These are phyloP conservation scores for Sebastes iracundus DNA, from an alignment of 2,797 vertebrate species.

Conservation along the genomic window DNA sequence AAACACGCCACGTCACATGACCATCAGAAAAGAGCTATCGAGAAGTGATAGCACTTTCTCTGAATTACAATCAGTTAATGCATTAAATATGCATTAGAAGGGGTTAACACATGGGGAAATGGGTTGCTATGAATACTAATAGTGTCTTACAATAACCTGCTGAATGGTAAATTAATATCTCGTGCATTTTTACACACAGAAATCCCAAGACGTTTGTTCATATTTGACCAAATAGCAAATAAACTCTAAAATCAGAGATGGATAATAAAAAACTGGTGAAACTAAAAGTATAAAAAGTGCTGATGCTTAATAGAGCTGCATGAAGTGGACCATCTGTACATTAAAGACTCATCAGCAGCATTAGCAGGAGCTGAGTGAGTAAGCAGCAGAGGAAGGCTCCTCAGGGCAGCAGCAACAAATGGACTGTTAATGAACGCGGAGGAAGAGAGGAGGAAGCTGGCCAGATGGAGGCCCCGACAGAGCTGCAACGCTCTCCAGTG, in stretches of 20 bases:
- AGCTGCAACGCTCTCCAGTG: constrained; percentile 15
- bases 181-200: constrained; percentile 24
- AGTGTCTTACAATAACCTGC: constrained; percentile 22
- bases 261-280: constrained; percentile 7
- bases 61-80: constrained; percentile 61
- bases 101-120: constrained; percentile 41
- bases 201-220: background rate
- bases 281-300: constrained; percentile 41
- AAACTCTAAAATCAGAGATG: background rate
- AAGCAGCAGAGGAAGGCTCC: constrained; percentile 43
- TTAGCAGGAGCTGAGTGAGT: constrained; percentile 44
- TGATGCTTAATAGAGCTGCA: constrained; percentile 30
- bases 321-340: constrained; percentile 61
- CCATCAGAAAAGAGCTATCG: constrained; percentile 66
- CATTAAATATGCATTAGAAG: constrained; percentile 66
- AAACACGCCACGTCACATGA: constrained; percentile 67
- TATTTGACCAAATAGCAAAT: background rate
- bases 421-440: constrained; percentile 52
- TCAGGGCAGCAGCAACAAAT: constrained; percentile 60
- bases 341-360: constrained; percentile 68
- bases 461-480: constrained; percentile 28
- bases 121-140: constrained; percentile 51
- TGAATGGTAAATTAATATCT: constrained; percentile 27
- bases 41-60: constrained; percentile 58
- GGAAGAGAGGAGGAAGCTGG: constrained; percentile 12